These are phyloP conservation scores for Octonoba sinensis DNA, from an alignment of 2,888 invertebrate species.

Conservation along the genomic window DNA sequence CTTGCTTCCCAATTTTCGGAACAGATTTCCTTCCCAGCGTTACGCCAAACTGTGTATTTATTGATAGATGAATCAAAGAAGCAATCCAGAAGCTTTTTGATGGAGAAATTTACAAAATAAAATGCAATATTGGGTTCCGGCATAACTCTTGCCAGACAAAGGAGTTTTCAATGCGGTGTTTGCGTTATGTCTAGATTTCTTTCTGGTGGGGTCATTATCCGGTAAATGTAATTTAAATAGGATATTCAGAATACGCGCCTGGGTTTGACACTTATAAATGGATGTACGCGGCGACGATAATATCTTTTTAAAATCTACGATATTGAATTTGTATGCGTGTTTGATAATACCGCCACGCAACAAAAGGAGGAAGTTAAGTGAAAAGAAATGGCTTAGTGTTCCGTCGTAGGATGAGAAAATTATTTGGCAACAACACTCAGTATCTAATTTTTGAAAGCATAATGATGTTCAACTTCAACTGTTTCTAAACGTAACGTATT, in stretches of 20 bases:
- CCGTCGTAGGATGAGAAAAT: no score
- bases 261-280: conserved; percentile 37
- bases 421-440: no score
- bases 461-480: no score
- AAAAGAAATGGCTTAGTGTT: no score
- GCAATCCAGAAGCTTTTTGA: conserved; percentile 24
- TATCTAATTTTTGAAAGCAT: no score
- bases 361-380: no score
- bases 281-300: not conserved
- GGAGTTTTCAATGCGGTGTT: conserved; percentile 13
- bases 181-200: conserved; percentile 22
- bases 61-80: conserved; percentile 58
- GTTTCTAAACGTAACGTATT: no score
- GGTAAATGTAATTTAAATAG: conserved; percentile 58
- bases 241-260: conserved; percentile 28
- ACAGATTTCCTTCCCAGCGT: conserved; percentile 31
- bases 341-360: no score
- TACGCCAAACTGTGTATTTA: conserved; percentile 16
- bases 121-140: conserved; percentile 40
- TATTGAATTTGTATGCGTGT: conserved; percentile 10
- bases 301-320: no score
- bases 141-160: conserved; percentile 12
- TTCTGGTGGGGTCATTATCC: conserved; percentile 13
- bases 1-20: conserved; percentile 31
- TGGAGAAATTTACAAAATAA: conserved; percentile 14